A percentile compares a stretch with the other conserved stretches of the same genome.
These are phyloP conservation scores for Echeneis naucrates DNA, from an alignment of 2,797 vertebrate species.

Conservation along the genomic window DNA sequence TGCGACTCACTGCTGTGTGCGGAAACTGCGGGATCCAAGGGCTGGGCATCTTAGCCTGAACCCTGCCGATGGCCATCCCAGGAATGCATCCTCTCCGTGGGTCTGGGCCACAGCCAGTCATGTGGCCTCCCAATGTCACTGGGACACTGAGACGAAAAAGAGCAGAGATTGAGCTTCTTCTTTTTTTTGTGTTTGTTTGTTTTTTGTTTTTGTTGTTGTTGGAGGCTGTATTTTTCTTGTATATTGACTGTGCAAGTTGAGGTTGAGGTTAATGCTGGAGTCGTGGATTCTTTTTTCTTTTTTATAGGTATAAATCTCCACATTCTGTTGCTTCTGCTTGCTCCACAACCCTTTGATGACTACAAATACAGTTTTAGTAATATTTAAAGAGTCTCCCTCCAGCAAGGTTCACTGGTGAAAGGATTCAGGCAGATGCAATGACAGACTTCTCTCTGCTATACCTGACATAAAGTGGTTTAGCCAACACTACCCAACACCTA, in stretches of 20 bases:
- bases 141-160: slow-evolving; percentile 41
- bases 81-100: slow-evolving; percentile 77
- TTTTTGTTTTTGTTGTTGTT: too few relatives aligned
- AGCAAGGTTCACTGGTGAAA: slow-evolving; percentile 61
- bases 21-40: slow-evolving; percentile 68
- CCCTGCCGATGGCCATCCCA: slow-evolving; percentile 74
- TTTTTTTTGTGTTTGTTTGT: slow-evolving; percentile 7
- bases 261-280: slow-evolving; percentile 65
- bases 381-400: slow-evolving; percentile 72
- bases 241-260: slow-evolving; percentile 55
- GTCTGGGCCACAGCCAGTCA: slow-evolving; percentile 76
- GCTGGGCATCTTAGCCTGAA: slow-evolving; percentile 67
- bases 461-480: slow-evolving; percentile 82
- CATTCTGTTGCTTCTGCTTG: slow-evolving; percentile 46
- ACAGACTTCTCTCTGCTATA: slow-evolving; percentile 75
- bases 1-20: slow-evolving; percentile 64
- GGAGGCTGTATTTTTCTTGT: slow-evolving; percentile 64
- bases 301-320: slow-evolving; percentile 65
- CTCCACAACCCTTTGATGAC: slow-evolving; percentile 71
- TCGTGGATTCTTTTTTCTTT: slow-evolving; percentile 48
- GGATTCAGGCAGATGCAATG: slow-evolving; percentile 69
- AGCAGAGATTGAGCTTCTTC: slow-evolving; percentile 28
- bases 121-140: slow-evolving; percentile 80
- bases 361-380: slow-evolving; percentile 73
- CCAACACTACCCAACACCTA: slow-evolving; percentile 77